These are phyloP conservation scores for Chymomyza procnemis DNA, from an alignment of 2,888 invertebrate genomes.

Conservation along the genomic window DNA sequence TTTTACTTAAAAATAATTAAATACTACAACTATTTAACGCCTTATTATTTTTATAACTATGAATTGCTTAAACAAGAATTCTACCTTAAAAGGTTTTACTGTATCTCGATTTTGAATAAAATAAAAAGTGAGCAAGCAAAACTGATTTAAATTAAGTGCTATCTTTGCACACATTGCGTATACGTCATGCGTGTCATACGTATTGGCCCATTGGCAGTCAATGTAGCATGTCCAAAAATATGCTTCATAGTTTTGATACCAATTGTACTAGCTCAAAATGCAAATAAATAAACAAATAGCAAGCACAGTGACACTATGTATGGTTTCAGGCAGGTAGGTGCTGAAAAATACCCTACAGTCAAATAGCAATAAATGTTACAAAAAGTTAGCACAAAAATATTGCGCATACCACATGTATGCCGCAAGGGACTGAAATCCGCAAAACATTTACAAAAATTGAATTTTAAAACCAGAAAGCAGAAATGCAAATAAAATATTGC, in stretches of 20 bases:
- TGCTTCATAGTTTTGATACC: conserved; percentile 1
- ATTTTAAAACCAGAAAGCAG: conserved; percentile 47
- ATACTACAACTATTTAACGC: no score
- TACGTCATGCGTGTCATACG: conserved; percentile 38
- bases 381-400: conserved; percentile 23
- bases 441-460: conserved; percentile 66
- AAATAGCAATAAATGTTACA: not conserved
- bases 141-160: conserved; percentile 1
- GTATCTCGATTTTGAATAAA: conserved; percentile 23
- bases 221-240: not conserved
- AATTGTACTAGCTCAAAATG: conserved; percentile 5
- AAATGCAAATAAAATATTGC: not conserved
- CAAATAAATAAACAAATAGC: conserved; percentile 21
- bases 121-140: not conserved
- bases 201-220: conserved; percentile 11
- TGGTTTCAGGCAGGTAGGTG: not conserved
- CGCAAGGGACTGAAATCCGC: conserved; percentile 32
- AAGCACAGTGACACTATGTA: not conserved
- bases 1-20: no score
- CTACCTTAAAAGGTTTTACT: not conserved
- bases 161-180: conserved; percentile 39
- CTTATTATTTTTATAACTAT: not conserved
- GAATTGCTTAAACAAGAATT: not conserved
- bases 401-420: conserved; percentile 50
- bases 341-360: not conserved